Conservation (phyloP, 1,140 invertebrate genomes). For the Drosophila bocki region DNA sequence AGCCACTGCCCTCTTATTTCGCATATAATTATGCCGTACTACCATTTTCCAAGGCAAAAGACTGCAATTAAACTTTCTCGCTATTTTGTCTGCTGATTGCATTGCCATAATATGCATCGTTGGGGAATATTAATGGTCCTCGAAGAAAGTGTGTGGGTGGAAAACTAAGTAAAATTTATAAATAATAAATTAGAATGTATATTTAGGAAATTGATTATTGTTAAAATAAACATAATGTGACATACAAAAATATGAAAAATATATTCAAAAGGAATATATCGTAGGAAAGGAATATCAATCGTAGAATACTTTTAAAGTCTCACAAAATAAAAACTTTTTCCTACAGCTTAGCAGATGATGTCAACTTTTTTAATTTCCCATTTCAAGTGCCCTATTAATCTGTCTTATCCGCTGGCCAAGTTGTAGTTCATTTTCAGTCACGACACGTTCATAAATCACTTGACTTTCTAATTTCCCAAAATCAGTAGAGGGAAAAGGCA, state of each 20-base stretch:
- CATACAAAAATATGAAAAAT: background rate
- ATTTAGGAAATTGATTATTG: background rate
- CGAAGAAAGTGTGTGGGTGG: slow-evolving; percentile 30
- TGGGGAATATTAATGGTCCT: slow-evolving; percentile 59
- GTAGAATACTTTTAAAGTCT: background rate
- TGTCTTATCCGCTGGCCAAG: background rate
- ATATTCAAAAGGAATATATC: too few relatives aligned
- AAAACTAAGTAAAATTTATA: background rate
- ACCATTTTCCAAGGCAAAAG: slow-evolving; percentile 63
- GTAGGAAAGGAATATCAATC: background rate
- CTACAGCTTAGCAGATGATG: background rate
- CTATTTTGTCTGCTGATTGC: slow-evolving; percentile 71
- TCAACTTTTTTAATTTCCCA: background rate
- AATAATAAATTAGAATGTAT: background rate
- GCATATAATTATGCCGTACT: slow-evolving; percentile 66
- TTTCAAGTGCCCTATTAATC: background rate
- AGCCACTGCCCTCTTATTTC: background rate
- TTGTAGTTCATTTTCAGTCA: slow-evolving; percentile 48
- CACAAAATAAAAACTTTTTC: background rate
- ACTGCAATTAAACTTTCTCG: slow-evolving; percentile 79
- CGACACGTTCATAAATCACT: slow-evolving; percentile 75
- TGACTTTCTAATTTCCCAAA: slow-evolving; percentile 73
- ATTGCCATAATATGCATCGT: slow-evolving; percentile 64
- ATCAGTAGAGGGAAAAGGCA: slow-evolving; percentile 16
- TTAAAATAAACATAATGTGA: too few relatives aligned